Base-by-base conservation (phyloP, 2,888 invertebrate genomes). In the Galerucella calmariensis region DNA sequence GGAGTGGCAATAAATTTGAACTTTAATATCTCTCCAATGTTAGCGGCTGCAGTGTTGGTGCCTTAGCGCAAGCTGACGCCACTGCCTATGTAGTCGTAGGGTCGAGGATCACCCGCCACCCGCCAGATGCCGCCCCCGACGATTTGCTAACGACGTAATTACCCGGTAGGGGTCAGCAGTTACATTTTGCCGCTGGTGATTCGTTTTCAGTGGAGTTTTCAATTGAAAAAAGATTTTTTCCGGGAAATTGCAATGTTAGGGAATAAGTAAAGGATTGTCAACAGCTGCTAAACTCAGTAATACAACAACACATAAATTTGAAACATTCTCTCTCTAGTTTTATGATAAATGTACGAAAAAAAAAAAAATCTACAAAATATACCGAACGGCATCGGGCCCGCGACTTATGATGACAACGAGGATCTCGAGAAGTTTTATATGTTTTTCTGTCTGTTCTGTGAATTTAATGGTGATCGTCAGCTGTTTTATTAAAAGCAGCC, bases 11-110 rank as follows among this genome's bases (percentile, higher is more conserved):
- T 87, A 87, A 87, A 87, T 87, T 87, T 83, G 83, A 80, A 81
- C 85, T 86, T 87, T 87, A 87, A 87, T 87, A 87, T 87, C 87
- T 85, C 83, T 84, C 84, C 79, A 82, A 44, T 56, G 61, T 61
- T 63, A 35, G 35, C 44, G 63, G 46, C 63, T 65, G 2, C 16
- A 46, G 63, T 65, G 63, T 65, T 65, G n/a, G 41, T n/a, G 86
- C 85, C 83, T 84, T 84, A 80, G 82, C 85, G 86, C 88, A 88
- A 87, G 87, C 88, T 88, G 88, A 86, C 88, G 88, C 86, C 86
- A 82, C 74, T 62, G 81, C 82, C 83, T 85, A 85, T 84, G 84
- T 84, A 85, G 86, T 85, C 84, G 44, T 56, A 65, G 79, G 78
- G 83, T 82, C 86, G 84, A 85, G 85, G 66, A 73, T 71, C 75